Percentiles rank a stretch among this genome's conserved stretches.
These are phyloP conservation scores for Porites cylindrica DNA, from an alignment of 92 coral and sea anemone species.

Conservation along the genomic window DNA sequence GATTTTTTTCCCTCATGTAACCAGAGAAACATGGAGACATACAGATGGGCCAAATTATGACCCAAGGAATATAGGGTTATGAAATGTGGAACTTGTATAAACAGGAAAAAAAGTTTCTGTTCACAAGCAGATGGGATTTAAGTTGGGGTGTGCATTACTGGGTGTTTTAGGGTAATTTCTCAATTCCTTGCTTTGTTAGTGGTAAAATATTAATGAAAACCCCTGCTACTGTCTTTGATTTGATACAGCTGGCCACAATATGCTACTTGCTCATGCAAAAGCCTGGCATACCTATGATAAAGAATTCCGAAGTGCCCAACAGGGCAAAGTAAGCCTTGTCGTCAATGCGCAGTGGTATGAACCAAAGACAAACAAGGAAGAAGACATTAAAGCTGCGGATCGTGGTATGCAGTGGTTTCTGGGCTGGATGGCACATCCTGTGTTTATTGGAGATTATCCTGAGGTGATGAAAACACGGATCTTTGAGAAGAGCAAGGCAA, in stretches of 20 bases:
- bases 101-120: no score
- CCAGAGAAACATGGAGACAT: no score
- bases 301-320: slow-evolving; percentile 79
- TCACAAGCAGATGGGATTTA: no score
- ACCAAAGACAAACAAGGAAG: slow-evolving; percentile 73
- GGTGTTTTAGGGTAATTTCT: no score
- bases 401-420: slow-evolving; percentile 90
- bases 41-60: no score
- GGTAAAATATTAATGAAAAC: background rate
- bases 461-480: slow-evolving; percentile 78
- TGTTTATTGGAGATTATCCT: slow-evolving; percentile 87
- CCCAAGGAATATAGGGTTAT: no score
- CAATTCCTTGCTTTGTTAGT: background rate
- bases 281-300: slow-evolving; percentile 95
- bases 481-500: slow-evolving; percentile 64
- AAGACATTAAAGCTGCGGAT: slow-evolving; percentile 83
- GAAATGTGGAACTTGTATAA: no score
- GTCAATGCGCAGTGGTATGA: slow-evolving; percentile 89
- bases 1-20: no score
- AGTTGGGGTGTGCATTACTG: no score
- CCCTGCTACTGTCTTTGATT: background rate
- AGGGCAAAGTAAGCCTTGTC: slow-evolving; percentile 81
- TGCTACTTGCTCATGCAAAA: slow-evolving; percentile 87
- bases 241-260: slow-evolving; percentile 79
- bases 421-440: slow-evolving; percentile 95